Conservation (phyloP, 2,888 invertebrate species). For the Hipparchia sbordonii region DNA sequence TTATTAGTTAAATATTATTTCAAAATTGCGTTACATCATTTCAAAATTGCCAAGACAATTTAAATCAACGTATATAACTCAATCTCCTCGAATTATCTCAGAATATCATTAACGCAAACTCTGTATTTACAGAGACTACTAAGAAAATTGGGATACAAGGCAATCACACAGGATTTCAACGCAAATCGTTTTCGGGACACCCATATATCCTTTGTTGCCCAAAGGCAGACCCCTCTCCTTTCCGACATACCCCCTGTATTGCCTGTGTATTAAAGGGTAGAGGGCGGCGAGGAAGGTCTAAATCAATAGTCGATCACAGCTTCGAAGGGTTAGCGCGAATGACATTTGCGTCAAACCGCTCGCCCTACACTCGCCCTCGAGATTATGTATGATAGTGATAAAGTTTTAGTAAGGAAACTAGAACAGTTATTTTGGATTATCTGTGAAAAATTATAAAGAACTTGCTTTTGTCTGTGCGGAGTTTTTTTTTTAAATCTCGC, state of each 20-base stretch:
- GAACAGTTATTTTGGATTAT: not conserved
- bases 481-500: too few species aligned
- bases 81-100: too few species aligned
- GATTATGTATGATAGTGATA: conserved; percentile 54
- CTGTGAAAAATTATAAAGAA: not conserved
- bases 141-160: conserved; percentile 60
- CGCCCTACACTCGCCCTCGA: conserved; percentile 53
- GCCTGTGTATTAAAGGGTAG: conserved; percentile 33
- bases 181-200: conserved; percentile 56
- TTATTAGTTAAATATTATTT: too few species aligned
- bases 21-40: too few species aligned
- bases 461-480: too few species aligned
- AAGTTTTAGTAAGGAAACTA: not conserved
- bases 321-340: conserved; percentile 68
- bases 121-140: not conserved
- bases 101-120: not conserved
- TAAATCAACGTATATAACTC: too few species aligned
- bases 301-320: conserved; percentile 49
- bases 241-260: conserved; percentile 40
- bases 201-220: conserved; percentile 44
- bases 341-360: conserved; percentile 67
- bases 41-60: too few species aligned
- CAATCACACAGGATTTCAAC: conserved; percentile 65
- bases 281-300: conserved; percentile 47
- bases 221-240: conserved; percentile 42